A percentile compares a stretch with the other conserved stretches of the same genome.
These are phyloP conservation scores for Anoplophora glabripennis DNA, from an alignment of 1,140 invertebrate genomes.

Conservation along the genomic window DNA sequence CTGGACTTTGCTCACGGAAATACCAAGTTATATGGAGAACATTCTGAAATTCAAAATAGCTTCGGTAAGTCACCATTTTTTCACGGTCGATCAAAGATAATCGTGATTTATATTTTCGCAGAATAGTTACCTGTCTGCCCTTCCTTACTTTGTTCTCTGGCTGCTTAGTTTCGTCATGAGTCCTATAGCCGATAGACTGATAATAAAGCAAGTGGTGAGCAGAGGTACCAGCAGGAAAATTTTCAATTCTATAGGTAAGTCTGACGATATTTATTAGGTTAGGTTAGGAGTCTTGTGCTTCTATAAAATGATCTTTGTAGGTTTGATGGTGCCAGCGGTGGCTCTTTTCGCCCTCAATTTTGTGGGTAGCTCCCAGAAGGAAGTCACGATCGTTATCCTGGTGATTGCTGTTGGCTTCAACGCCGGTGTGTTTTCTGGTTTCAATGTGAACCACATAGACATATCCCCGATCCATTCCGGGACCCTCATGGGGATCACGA, in stretches of 20 bases:
- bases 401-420: slow-evolving; percentile 69
- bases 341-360: slow-evolving; percentile 56
- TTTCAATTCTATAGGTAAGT: slow-evolving; percentile 61
- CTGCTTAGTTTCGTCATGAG: slow-evolving; percentile 63
- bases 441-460: slow-evolving; percentile 64
- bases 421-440: slow-evolving; percentile 69
- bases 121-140: slow-evolving; percentile 70
- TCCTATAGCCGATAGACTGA: slow-evolving; percentile 60
- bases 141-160: slow-evolving; percentile 76
- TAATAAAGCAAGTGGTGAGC: slow-evolving; percentile 55
- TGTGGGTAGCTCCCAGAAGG: not conserved
- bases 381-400: slow-evolving; percentile 58
- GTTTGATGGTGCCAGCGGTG: slow-evolving; percentile 56
- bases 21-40: slow-evolving; percentile 84
- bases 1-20: slow-evolving; percentile 84
- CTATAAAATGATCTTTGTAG: slow-evolving; percentile 40
- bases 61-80: slow-evolving; percentile 19
- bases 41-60: slow-evolving; percentile 77
- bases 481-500: slow-evolving; percentile 70
- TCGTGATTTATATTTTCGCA: slow-evolving; percentile 47
- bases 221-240: slow-evolving; percentile 59
- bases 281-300: too few species aligned
- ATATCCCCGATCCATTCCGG: slow-evolving; percentile 68
- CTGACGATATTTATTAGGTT: not conserved
- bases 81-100: not conserved